Conservation (phyloP, 2,113 vertebrate species). For the Salvelinus fontinalis region DNA sequence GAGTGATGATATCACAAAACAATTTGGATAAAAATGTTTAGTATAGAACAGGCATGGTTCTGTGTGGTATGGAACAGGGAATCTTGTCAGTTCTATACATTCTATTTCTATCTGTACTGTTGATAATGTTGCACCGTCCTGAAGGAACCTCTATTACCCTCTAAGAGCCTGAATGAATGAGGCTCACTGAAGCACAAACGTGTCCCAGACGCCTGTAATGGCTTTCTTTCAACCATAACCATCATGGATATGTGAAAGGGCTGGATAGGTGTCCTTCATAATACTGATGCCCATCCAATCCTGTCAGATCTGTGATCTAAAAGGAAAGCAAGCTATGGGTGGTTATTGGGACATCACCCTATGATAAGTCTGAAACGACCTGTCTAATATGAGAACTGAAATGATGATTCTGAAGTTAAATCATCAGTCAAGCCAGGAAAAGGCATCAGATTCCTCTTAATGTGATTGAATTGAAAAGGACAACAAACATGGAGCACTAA, state of each 20-base stretch:
- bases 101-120: too few relatives aligned
- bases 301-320: background rate
- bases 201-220: background rate
- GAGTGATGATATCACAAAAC: too few relatives aligned
- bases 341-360: background rate
- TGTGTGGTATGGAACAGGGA: too few relatives aligned
- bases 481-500: conserved; percentile 58
- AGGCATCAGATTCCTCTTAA: background rate
- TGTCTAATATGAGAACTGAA: too few relatives aligned
- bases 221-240: background rate
- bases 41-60: too few relatives aligned
- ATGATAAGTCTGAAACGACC: too few relatives aligned
- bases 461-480: background rate
- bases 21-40: too few relatives aligned
- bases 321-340: background rate
- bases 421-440: background rate
- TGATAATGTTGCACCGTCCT: too few relatives aligned
- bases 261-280: background rate
- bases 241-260: background rate
- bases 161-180: background rate
- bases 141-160: too few relatives aligned
- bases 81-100: too few relatives aligned
- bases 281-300: background rate
- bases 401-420: too few relatives aligned
- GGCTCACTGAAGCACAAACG: background rate